Percentiles rank a stretch among this genome's conserved stretches.
These are phyloP conservation scores for Aurelia coerulea DNA, from an alignment of 30 jellyfish, hydroid and myxozoan species.

Conservation along the genomic window DNA sequence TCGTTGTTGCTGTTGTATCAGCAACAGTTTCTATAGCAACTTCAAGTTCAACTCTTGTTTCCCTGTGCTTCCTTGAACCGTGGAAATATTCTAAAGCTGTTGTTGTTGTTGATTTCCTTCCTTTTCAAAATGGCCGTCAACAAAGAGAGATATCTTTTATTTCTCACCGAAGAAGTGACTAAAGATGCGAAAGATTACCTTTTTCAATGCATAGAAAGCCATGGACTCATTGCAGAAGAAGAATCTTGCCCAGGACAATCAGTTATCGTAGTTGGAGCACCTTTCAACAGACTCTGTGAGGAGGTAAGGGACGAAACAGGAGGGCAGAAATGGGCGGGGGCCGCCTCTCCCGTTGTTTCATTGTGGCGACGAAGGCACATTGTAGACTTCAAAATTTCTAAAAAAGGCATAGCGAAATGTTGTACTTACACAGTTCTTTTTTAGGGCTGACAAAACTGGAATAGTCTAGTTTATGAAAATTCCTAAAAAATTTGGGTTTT, in stretches of 20 bases:
- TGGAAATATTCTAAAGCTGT: neutral
- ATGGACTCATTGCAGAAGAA: constrained; percentile 49
- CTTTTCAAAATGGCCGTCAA: neutral
- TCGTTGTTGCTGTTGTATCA: no score
- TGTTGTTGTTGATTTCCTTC: neutral
- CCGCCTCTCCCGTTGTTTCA: no score
- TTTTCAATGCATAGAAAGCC: constrained; percentile 31
- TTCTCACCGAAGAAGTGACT: constrained; percentile 13
- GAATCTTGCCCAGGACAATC: constrained; percentile 46
- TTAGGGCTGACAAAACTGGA: no score
- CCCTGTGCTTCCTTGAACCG: no score
- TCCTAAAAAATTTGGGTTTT: neutral
- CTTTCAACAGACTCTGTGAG: constrained; percentile 44
- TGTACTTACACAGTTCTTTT: no score
- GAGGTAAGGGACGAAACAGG: constrained; percentile 31
- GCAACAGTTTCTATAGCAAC: no score
- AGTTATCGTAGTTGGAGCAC: constrained; percentile 54
- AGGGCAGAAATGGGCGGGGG: no score
- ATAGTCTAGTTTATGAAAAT: neutral
- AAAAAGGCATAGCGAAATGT: no score
- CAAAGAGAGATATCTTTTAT: constrained; percentile 35
- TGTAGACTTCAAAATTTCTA: no score
- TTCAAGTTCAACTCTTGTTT: no score
- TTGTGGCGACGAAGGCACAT: no score
- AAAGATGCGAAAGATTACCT: constrained; percentile 39